Base-by-base conservation (phyloP, 2,888 invertebrate species). In the Odontocolon sp. region DNA sequence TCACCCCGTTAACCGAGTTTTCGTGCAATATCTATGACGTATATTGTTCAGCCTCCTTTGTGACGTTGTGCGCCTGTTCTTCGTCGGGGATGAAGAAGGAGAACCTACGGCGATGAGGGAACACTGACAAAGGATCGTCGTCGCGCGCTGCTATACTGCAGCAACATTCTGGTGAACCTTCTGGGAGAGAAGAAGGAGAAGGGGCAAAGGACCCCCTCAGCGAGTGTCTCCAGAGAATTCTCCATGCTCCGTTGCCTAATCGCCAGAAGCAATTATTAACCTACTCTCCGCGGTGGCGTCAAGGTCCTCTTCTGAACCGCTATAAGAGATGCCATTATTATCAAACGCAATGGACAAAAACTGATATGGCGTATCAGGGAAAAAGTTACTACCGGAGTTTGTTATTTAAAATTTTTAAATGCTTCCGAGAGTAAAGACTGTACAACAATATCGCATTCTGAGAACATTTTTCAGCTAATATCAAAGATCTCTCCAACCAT, bases 211-310 rank as follows among this genome's bases (percentile, higher is more conserved):
- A 14, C 11, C 56, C 36, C 23, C 36, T 18, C 66, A 9, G 31
- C 38, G 52, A 38, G 21, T 31, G 26, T 54, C 54, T 38, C 40
- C 26, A 23, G 56, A 38, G 64, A 50, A 28, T 31, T 42, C 21
- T 50, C 38, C 66, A 31, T 36, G 59, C 66, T 56, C 54, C 50
- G 45, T 57, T 54, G 45, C 64, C 66, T 73, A 73, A 73, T 73
- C 72, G 52, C 42, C 40, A 38, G 16, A 26, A 47, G 50, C 66
- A 73, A 73, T 73, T 72, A 72, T 72, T 66, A 73, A 73, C 66
- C 72, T 50, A 59, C 66, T 50, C 45, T 16, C n/a, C 21, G 26
- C 23, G 57, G 57, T 21, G 57, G 23, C 57, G 8, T 23, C 23
- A 23, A 38, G 57, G 38, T 57, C 23, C 57, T 38, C 57, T 23